A percentile compares a stretch with the other conserved stretches of the same genome.
These are phyloP conservation scores for Octodon degus DNA, from an alignment of 2,113 vertebrate species.

Conservation along the genomic window DNA sequence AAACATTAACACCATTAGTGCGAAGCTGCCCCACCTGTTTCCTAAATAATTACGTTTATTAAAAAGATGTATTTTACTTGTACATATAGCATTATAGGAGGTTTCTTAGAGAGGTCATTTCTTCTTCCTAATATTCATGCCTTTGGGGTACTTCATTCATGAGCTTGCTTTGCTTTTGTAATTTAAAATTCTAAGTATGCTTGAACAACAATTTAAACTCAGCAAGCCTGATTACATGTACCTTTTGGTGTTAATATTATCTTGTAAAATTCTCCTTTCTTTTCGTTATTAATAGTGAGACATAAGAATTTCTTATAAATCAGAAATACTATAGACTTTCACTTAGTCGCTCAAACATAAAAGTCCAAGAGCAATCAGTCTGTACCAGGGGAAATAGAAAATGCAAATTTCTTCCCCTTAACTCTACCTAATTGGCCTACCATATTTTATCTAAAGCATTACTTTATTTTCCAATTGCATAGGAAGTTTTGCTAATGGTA, in stretches of 20 bases:
- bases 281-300: neutral
- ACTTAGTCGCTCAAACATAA: slow-evolving; percentile 61
- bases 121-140: neutral
- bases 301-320: slow-evolving; percentile 11
- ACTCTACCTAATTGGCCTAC: neutral
- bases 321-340: neutral
- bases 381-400: neutral
- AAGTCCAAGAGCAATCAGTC: neutral
- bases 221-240: neutral
- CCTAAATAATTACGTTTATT: neutral
- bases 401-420: neutral
- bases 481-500: slow-evolving; percentile 49
- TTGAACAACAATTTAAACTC: neutral
- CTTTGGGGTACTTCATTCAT: neutral
- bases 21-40: neutral
- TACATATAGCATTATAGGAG: neutral
- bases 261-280: neutral
- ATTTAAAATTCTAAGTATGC: slow-evolving; percentile 15
- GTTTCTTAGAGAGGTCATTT: neutral
- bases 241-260: neutral
- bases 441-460: slow-evolving; percentile 55
- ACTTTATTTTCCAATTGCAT: slow-evolving; percentile 61
- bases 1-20: neutral
- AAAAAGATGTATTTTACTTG: neutral
- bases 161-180: neutral